Evolutionary conservation across 2,113 vertebrate genomes (phyloP).

Genomic region (Oxyruncus cristatus): DNA sequence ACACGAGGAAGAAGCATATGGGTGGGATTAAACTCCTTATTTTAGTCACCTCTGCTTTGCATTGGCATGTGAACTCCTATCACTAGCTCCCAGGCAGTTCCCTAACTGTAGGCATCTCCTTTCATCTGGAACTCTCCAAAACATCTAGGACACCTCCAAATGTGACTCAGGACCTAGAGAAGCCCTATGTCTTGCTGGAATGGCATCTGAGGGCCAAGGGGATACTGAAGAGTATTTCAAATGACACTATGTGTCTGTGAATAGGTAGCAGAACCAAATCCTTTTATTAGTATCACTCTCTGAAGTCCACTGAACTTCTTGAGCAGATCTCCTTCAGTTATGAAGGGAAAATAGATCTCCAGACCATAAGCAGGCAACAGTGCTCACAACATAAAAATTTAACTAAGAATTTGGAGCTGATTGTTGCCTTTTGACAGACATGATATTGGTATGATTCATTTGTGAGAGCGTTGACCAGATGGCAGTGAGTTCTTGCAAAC

Average conservation of each 20-base stretch:
- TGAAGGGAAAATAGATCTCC: neutral
- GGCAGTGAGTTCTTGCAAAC: neutral
- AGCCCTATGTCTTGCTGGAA: neutral
- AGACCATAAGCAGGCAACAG: neutral
- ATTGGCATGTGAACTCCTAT: neutral
- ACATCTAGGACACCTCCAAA: neutral
- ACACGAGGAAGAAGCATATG: neutral
- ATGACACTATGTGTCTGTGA: neutral
- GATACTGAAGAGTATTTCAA: neutral
- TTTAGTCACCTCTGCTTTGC: neutral
- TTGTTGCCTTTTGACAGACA: neutral
- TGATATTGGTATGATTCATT: neutral
- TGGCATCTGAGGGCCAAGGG: neutral
- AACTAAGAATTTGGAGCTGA: neutral
- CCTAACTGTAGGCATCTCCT: neutral
- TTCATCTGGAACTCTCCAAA: neutral
- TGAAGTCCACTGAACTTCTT: neutral
- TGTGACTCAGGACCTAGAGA: neutral
- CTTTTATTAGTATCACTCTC: neutral
- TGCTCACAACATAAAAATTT: neutral
- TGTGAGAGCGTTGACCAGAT: neutral
- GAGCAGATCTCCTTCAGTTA: neutral
- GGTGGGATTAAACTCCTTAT: neutral
- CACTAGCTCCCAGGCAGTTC: rapidly evolving
- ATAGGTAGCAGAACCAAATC: rapidly evolving